phyloP scores from a whole-genome alignment of 2,797 vertebrate species.

The Diplodus puntazzo region DNA sequence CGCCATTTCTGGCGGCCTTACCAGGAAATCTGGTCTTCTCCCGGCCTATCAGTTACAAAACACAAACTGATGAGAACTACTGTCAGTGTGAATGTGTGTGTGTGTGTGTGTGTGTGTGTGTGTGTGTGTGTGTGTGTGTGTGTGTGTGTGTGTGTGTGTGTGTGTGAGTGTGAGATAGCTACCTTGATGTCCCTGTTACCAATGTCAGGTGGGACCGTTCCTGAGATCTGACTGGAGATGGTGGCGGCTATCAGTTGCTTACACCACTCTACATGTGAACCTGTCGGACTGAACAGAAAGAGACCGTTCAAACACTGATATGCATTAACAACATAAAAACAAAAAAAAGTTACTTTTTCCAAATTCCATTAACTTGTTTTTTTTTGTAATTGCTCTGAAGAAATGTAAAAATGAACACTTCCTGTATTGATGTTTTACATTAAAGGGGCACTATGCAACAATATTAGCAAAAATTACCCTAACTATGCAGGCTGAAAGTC shows the following conservation, averaged over 20 bases:
- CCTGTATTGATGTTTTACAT: too few relatives aligned
- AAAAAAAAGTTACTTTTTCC: too few relatives aligned
- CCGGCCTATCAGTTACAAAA: slow-evolving; percentile 73
- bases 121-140: slow-evolving; percentile 13
- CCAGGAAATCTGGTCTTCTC: slow-evolving; percentile 73
- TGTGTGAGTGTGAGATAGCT: slow-evolving; percentile 37
- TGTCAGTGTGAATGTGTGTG: neutral
- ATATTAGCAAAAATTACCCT: too few relatives aligned
- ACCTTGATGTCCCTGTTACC: slow-evolving; percentile 90
- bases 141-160: slow-evolving; percentile 10
- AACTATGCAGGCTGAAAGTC: too few relatives aligned
- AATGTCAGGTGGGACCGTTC: slow-evolving; percentile 79
- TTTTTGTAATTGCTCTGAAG: too few relatives aligned
- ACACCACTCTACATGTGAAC: slow-evolving; percentile 98
- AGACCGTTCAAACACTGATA: neutral
- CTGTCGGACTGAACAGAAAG: slow-evolving; percentile 87
- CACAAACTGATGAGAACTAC: slow-evolving; percentile 47
- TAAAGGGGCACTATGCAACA: too few relatives aligned
- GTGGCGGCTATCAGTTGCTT: slow-evolving; percentile 98
- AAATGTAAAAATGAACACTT: too few relatives aligned
- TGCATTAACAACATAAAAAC: too few relatives aligned
- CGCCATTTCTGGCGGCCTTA: slow-evolving; percentile 55
- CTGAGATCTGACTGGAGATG: slow-evolving; percentile 95
- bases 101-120: slow-evolving; percentile 10
- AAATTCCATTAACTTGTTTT: too few relatives aligned